These are phyloP conservation scores for Eupithecia dodoneata DNA, from an alignment of 2,888 invertebrate genomes.

Conservation along the genomic window DNA sequence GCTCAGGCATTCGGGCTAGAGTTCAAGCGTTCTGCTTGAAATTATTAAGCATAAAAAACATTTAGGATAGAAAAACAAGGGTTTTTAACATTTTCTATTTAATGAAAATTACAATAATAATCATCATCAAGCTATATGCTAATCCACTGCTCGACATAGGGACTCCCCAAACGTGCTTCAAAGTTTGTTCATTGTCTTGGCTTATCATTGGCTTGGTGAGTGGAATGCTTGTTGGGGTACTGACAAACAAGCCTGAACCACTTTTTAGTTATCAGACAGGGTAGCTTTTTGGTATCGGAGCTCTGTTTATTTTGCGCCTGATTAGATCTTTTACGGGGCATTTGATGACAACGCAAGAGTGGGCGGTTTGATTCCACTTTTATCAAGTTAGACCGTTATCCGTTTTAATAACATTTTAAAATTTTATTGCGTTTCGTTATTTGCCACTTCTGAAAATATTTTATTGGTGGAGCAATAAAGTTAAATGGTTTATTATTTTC, in stretches of 20 bases:
- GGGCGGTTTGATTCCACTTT: slow-evolving; percentile 29
- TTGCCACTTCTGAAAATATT: slow-evolving; percentile 17
- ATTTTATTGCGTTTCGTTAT: slow-evolving; percentile 32
- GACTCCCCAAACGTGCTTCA: too few species aligned
- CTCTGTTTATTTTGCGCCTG: slow-evolving; percentile 15
- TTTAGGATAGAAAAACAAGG: too few species aligned
- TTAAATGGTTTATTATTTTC: slow-evolving; percentile 15
- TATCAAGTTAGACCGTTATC: slow-evolving; percentile 32
- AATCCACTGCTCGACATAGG: too few species aligned
- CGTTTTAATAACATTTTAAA: slow-evolving; percentile 24
- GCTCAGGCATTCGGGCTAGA: not conserved
- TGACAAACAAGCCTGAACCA: not conserved
- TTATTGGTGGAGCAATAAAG: slow-evolving; percentile 23
- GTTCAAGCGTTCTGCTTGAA: not conserved
- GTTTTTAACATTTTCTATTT: too few species aligned
- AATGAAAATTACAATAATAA: too few species aligned
- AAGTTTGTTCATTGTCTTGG: not conserved
- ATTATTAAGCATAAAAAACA: not conserved
- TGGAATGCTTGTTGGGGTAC: too few species aligned
- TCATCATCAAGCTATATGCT: too few species aligned
- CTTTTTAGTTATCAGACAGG: not conserved
- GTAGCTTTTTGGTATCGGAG: slow-evolving; percentile 1
- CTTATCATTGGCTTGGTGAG: not conserved
- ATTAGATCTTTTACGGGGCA: slow-evolving; percentile 29
- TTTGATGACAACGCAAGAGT: slow-evolving; percentile 26